These are phyloP conservation scores for Melopsittacus undulatus DNA, from an alignment of 2,797 vertebrate species.

Conservation along the genomic window DNA sequence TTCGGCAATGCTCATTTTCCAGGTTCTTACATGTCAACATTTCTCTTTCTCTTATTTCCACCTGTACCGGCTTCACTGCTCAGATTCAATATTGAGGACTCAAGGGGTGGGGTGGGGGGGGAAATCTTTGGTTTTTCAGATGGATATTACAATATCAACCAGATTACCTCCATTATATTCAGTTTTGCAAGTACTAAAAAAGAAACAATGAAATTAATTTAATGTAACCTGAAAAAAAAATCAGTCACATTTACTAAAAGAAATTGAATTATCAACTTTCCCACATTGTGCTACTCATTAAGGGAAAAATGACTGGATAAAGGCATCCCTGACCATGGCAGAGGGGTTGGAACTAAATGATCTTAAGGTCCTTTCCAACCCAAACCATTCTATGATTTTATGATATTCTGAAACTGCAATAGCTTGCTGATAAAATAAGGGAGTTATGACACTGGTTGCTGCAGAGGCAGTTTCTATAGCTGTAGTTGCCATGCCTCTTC, in stretches of 20 bases:
- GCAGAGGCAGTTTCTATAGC: not conserved
- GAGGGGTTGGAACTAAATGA: not conserved
- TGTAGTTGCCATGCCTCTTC: not conserved
- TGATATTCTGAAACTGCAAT: not conserved
- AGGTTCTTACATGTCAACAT: not conserved
- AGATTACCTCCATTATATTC: not conserved
- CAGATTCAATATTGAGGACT: not conserved
- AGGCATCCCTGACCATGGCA: not conserved
- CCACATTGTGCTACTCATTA: not conserved
- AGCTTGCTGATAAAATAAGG: not conserved
- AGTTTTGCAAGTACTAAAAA: not conserved
- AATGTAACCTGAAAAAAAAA: not conserved
- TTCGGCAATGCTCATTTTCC: not conserved
- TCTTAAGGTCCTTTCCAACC: not conserved
- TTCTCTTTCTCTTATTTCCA: not conserved
- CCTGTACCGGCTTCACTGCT: not conserved
- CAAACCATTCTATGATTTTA: not conserved
- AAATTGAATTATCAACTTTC: not conserved
- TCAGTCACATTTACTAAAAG: not conserved
- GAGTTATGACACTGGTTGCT: not conserved
- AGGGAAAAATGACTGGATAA: not conserved
- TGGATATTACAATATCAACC: not conserved
- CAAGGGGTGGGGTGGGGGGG: fast-evolving
- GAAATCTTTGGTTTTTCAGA: not conserved
- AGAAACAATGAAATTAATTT: not conserved